phyloP scores from a whole-genome alignment of 2,797 vertebrate species.

The Cyprinodon diabolis region DNA sequence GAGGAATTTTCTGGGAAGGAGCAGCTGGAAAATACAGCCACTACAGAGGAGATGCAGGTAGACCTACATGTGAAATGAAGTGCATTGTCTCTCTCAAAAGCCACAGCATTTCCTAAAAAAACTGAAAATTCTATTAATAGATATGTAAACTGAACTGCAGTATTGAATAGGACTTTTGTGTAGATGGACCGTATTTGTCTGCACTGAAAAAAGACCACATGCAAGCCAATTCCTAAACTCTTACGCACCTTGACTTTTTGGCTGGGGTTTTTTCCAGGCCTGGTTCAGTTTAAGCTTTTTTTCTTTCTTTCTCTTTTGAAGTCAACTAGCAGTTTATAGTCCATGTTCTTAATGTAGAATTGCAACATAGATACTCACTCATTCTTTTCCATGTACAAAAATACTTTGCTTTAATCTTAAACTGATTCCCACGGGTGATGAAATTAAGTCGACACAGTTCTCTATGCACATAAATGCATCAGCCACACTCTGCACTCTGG shows the following conservation, averaged over 20 bases:
- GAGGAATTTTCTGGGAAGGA: conserved; percentile 34
- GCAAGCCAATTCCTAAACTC: conserved; percentile 35
- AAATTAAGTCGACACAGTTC: neutral
- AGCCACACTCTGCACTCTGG: neutral
- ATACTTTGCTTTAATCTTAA: conserved; percentile 15
- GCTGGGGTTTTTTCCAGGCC: conserved; percentile 24
- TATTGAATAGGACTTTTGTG: conserved; percentile 17
- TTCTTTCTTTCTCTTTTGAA: conserved; percentile 24
- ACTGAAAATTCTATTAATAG: conserved; percentile 23
- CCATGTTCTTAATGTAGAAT: conserved; percentile 23
- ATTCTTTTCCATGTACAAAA: conserved; percentile 1
- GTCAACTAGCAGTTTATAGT: conserved; percentile 24
- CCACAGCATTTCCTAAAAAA: neutral
- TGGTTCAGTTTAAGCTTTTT: conserved; percentile 30
- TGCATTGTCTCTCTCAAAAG: neutral
- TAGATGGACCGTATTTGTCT: conserved; percentile 31
- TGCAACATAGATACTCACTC: conserved; percentile 1
- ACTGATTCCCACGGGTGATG: conserved; percentile 13
- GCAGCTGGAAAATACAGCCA: conserved; percentile 18
- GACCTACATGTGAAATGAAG: conserved; percentile 9
- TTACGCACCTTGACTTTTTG: conserved; percentile 42
- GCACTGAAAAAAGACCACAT: conserved; percentile 16
- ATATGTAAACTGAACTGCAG: conserved; percentile 11
- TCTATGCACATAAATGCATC: neutral
- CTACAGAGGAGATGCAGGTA: conserved; percentile 57